A percentile compares a stretch with the other conserved stretches of the same genome.
Evolutionary conservation across 2,113 vertebrate species (phyloP).

Genomic region (Terrapene triunguis): DNA sequence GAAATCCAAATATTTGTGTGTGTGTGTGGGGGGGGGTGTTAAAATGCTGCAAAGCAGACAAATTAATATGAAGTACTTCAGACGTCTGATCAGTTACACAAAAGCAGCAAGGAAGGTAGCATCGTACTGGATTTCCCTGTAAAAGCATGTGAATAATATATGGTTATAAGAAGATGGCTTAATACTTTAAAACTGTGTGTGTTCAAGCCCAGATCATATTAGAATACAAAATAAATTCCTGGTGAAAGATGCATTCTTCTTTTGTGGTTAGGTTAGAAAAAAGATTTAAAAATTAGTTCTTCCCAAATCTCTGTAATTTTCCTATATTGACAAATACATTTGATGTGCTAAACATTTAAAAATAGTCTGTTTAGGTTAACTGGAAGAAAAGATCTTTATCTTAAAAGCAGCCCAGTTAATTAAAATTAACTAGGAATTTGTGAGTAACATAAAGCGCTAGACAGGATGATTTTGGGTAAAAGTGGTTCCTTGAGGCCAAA

Average conservation of each 20-base stretch:
- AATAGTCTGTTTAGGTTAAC: slow-evolving; percentile 41
- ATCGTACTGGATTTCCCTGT: slow-evolving; percentile 13
- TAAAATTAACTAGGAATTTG: slow-evolving; percentile 53
- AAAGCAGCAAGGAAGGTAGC: not conserved
- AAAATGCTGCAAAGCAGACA: not conserved
- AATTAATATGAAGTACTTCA: not conserved
- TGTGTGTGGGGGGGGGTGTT: slow-evolving; percentile 20
- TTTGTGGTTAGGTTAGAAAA: slow-evolving; percentile 29
- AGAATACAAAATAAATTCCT: slow-evolving; percentile 47
- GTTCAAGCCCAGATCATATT: not conserved
- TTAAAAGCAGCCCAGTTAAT: slow-evolving; percentile 67
- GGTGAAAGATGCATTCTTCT: not conserved
- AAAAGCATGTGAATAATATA: not conserved
- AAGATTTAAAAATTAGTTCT: slow-evolving; percentile 23
- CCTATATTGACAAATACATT: slow-evolving; percentile 40
- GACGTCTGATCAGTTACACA: not conserved
- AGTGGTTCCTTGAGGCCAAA: slow-evolving; percentile 38
- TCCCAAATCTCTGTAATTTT: slow-evolving; percentile 39
- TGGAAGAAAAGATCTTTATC: slow-evolving; percentile 8
- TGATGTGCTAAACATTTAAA: slow-evolving; percentile 53
- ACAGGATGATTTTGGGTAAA: slow-evolving; percentile 37
- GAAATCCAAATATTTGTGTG: not conserved
- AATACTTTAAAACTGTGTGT: not conserved
- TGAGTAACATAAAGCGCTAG: slow-evolving; percentile 35
- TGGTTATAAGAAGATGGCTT: not conserved